Evolutionary conservation across 2,888 invertebrate genomes (phyloP), one percentile per base, ranked within the genome.

Genomic region (Exephanes ischioxanthus): DNA sequence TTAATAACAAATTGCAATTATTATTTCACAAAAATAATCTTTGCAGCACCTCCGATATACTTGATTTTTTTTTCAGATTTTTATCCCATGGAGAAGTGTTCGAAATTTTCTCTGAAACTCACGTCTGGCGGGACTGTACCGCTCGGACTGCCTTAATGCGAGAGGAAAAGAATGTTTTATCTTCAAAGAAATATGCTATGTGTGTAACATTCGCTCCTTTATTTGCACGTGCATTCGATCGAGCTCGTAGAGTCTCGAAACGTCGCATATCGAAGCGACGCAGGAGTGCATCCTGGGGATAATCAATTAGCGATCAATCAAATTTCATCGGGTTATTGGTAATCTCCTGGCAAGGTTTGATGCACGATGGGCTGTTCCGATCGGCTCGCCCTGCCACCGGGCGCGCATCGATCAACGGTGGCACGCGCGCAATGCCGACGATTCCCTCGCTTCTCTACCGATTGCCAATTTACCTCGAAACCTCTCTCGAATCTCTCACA

Each of bases 401-500:
- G 19, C 67, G n/a, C 26, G 75, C 73, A 73, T 70, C 77, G 72
- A 80, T 63, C 79, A 55, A 45, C 30, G 26, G n/a, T 53, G 48
- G 48, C 79, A 66, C 80, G 80, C 30, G 51, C 9, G 75, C 61
- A 26, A 75, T 68, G 19, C 37, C 61, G 41, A 37, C 76, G 37
- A 14, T 26, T 55, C 55, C 71, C 75, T 71, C 37, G 78, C 66
- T 83, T 55, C 55, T 80, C 67, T 77, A 77, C 81, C 84, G 81
- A 86, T 83, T 86, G 84, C 86, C 86, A 84, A 86, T 86, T 81
- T 81, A 68, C 80, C 61, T 61, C 11, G 63, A 72, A 67, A 80
- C 41, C 41, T 41, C 53, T 63, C 76, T 83, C 75, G 63, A 61
- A 53, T 19, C 66, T 51, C 66, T 30, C 48, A 37, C 37, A 37